A percentile compares a stretch with the other conserved stretches of the same genome.
phyloP scores from a whole-genome alignment of 2,113 vertebrate genomes.

The Suricata suricatta region DNA sequence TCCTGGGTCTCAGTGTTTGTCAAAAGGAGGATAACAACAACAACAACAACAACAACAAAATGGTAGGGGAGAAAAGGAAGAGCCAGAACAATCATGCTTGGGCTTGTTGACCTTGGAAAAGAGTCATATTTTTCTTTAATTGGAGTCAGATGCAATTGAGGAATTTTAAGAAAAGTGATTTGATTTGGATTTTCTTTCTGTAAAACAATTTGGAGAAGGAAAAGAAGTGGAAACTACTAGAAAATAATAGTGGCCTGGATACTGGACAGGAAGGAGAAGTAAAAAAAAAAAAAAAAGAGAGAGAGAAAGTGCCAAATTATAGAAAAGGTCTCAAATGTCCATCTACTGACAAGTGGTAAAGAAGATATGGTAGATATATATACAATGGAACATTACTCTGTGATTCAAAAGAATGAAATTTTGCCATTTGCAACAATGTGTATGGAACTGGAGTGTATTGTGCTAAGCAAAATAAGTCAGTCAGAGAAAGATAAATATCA shows the following conservation, averaged over 20 bases:
- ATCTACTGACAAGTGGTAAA: too few relatives aligned
- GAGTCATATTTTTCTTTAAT: background rate
- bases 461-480: too few relatives aligned
- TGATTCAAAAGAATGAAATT: too few relatives aligned
- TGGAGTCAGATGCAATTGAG: background rate
- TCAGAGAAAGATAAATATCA: too few relatives aligned
- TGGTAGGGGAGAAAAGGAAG: background rate
- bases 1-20: background rate
- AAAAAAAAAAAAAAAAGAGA: background rate
- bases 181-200: background rate
- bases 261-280: background rate
- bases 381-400: too few relatives aligned
- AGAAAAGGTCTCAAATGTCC: too few relatives aligned
- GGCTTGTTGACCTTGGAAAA: background rate
- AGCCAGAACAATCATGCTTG: background rate
- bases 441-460: too few relatives aligned
- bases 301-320: too few relatives aligned
- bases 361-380: too few relatives aligned
- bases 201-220: background rate
- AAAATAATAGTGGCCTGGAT: background rate
- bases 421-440: too few relatives aligned
- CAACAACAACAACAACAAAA: background rate
- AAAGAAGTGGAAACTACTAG: background rate
- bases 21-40: background rate
- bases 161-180: constrained; percentile 18